These are phyloP conservation scores for Noturus placidus DNA, from an alignment of 2,113 vertebrate species.

Conservation along the genomic window DNA sequence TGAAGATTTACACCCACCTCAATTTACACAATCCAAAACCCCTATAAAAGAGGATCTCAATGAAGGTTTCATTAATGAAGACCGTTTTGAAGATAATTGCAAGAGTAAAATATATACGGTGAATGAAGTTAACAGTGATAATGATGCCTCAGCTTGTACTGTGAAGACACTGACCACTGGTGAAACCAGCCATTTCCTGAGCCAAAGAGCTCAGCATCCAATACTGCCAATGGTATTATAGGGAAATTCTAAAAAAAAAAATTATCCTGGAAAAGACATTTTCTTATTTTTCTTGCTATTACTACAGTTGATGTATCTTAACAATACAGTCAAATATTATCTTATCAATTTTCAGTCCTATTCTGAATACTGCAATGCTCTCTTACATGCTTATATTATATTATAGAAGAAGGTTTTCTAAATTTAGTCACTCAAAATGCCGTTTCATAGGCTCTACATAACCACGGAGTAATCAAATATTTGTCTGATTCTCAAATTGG, in stretches of 20 bases:
- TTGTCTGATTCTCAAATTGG: background rate
- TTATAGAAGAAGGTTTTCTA: background rate
- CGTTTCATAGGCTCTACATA: background rate
- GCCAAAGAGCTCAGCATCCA: conserved; percentile 10
- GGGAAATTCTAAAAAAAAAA: background rate
- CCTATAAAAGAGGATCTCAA: background rate
- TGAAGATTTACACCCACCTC: background rate
- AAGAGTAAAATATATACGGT: background rate
- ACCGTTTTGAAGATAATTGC: conserved; percentile 21
- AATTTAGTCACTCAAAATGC: background rate
- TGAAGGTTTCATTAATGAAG: background rate
- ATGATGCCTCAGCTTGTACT: conserved; percentile 17
- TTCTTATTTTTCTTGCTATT: background rate
- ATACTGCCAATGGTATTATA: background rate
- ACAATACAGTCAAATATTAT: too few species aligned
- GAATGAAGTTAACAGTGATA: conserved; percentile 48
- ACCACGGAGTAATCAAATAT: background rate
- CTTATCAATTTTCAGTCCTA: background rate
- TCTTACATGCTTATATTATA: background rate
- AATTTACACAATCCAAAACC: background rate
- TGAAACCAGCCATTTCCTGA: conserved; percentile 1
- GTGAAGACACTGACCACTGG: conserved; percentile 35
- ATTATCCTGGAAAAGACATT: background rate
- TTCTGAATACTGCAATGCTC: background rate
- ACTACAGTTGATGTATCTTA: background rate